Conservation (phyloP, 1,140 invertebrate genomes). For the Chrysomallon squamiferum region DNA sequence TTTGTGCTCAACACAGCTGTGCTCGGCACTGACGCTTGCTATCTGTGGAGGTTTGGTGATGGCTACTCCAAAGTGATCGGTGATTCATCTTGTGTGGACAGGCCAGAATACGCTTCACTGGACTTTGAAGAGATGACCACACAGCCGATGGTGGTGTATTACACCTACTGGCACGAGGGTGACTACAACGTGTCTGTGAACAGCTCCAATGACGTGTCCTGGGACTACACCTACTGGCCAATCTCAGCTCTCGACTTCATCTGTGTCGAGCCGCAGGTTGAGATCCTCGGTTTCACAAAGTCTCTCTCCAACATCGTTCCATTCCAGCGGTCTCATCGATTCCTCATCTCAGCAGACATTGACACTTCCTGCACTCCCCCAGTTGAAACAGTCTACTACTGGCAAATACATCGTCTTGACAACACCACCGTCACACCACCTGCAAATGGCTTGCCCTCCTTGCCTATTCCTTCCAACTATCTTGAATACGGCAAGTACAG, state of each 20-base stretch:
- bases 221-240: background rate
- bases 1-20: background rate
- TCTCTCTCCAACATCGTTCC: background rate
- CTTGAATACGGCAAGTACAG: background rate
- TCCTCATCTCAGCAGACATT: background rate
- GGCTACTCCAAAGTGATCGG: background rate
- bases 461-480: background rate
- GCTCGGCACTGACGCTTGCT: background rate
- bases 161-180: background rate
- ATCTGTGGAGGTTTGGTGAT: background rate
- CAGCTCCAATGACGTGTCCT: conserved; percentile 2
- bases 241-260: background rate
- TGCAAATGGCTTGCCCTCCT: background rate
- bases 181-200: background rate
- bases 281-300: conserved; percentile 2
- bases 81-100: background rate
- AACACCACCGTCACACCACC: background rate
- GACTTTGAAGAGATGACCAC: background rate
- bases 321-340: background rate
- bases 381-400: background rate
- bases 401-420: background rate
- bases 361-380: background rate
- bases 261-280: background rate
- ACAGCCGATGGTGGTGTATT: background rate
- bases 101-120: background rate